These are phyloP conservation scores for Belgica antarctica DNA, from an alignment of 2,888 invertebrate genomes.

Conservation along the genomic window DNA sequence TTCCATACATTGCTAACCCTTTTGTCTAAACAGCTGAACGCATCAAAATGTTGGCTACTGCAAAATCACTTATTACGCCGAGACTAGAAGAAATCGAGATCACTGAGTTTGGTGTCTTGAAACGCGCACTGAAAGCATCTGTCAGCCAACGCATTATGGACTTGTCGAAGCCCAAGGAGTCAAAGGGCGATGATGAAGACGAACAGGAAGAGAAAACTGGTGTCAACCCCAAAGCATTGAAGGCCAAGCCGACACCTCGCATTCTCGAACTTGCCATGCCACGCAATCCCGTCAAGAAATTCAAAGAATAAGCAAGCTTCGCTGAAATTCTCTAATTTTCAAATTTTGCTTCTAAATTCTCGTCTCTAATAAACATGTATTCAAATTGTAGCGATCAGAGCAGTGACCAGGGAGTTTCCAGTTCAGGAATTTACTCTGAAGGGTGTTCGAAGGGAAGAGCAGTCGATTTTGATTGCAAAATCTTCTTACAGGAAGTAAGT, in stretches of 20 bases:
- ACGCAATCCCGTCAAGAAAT: not conserved
- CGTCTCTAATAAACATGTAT: not conserved
- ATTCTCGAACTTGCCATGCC: slow-evolving; percentile 10
- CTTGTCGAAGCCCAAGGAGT: slow-evolving; percentile 56
- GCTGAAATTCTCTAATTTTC: not conserved
- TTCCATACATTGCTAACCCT: not conserved
- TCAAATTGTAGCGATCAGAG: not conserved
- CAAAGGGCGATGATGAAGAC: slow-evolving; percentile 45
- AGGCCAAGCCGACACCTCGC: not conserved
- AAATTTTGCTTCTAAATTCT: not conserved
- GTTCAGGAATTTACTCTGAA: not conserved
- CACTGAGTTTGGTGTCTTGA: slow-evolving; percentile 56
- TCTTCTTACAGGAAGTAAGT: not conserved
- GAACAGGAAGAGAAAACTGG: not conserved
- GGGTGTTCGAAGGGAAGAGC: not conserved
- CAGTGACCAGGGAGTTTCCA: not conserved
- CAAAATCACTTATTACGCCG: slow-evolving; percentile 50
- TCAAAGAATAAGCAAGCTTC: not conserved
- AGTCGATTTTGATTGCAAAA: not conserved
- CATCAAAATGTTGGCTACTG: slow-evolving; percentile 50
- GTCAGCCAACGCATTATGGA: slow-evolving; percentile 55
- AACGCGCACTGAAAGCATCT: slow-evolving; percentile 57
- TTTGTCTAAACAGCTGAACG: slow-evolving; percentile 20
- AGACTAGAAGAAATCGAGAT: slow-evolving; percentile 52
- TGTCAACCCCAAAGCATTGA: not conserved